Conservation (phyloP, 1,140 invertebrate genomes). For the Heliothis virescens region DNA sequence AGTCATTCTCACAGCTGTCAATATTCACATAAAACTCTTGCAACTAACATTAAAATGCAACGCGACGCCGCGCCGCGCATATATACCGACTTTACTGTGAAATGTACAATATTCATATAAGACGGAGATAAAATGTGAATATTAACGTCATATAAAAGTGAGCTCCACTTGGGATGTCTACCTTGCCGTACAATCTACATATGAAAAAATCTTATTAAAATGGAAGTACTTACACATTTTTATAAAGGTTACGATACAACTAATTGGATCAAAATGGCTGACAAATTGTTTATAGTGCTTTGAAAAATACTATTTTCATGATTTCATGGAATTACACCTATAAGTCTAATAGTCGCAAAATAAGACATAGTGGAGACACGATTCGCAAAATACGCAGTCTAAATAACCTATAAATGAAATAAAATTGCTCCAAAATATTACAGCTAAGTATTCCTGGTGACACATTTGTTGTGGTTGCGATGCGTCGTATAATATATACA, state of each 20-base stretch:
- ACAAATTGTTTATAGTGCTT: constrained; percentile 75
- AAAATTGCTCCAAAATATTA: constrained; percentile 55
- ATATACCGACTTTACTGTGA: constrained; percentile 19
- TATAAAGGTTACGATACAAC: constrained; percentile 73
- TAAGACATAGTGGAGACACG: constrained; percentile 72
- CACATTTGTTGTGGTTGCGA: constrained; percentile 66
- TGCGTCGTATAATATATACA: constrained; percentile 78
- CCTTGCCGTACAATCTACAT: constrained; percentile 77
- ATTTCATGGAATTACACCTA: constrained; percentile 75
- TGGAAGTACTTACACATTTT: constrained; percentile 84
- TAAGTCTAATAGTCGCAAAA: constrained; percentile 74
- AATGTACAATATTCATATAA: constrained; percentile 52
- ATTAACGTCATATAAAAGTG: constrained; percentile 68
- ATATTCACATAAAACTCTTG: constrained; percentile 76
- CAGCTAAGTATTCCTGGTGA: constrained; percentile 63
- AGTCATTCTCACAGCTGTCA: constrained; percentile 69
- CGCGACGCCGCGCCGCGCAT: not conserved
- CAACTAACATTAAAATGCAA: constrained; percentile 24
- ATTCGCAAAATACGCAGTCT: constrained; percentile 61
- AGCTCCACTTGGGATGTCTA: constrained; percentile 72
- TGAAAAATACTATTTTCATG: constrained; percentile 71
- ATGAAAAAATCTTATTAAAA: constrained; percentile 82
- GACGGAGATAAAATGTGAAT: constrained; percentile 71
- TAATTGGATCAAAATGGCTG: constrained; percentile 83
- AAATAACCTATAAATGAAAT: constrained; percentile 56